Base-by-base conservation (phyloP, 2,888 invertebrate species). In the Elegia similella region DNA sequence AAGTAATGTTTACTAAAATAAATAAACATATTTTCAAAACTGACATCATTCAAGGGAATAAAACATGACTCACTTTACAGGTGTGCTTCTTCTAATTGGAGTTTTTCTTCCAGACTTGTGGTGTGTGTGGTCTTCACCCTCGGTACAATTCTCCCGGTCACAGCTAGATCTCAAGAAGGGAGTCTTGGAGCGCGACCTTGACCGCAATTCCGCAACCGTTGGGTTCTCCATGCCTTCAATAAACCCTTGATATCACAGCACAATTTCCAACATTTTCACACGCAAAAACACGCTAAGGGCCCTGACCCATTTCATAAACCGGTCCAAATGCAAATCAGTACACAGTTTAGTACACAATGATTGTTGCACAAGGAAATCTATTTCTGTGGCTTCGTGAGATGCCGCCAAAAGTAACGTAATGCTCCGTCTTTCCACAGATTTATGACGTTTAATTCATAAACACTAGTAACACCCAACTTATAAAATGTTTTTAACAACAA, bases 121-220 rank as follows among this genome's bases (percentile, higher is more conserved):
- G 71, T 92, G 92, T 12, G 82, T 81, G 65, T 93, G 93, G 47
- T 93, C 93, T 32, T 88, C 93, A 47, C 80, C 80, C 62, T 92
- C 92, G 23, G 83, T 75, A 73, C 93, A 93, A 65, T 84, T 86
- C 75, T 93, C 93, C 65, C 84, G 92, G 76, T 94, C 93, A 70
- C 93, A 92, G 69, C 84, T 92, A 57, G 93, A 93, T 64, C 92
- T 87, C 67, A 93, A 79, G 75, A 94, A 94, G 63, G 95, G 95
- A 71, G 95, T 95, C 76, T 93, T 94, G 42, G 95, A 95, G 68
- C 95, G 93, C 70, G 95, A 95, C 86, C 95, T 93, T 81, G 94
- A 93, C 83, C 95, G 88, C 78, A 94, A 92, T 84, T 93, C 93
- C 68, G 88, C 85, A 73, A 84, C 85, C 62, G 83, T 76, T 61